phyloP scores from a whole-genome alignment of 1,140 invertebrate genomes.

The Aphis gossypii region DNA sequence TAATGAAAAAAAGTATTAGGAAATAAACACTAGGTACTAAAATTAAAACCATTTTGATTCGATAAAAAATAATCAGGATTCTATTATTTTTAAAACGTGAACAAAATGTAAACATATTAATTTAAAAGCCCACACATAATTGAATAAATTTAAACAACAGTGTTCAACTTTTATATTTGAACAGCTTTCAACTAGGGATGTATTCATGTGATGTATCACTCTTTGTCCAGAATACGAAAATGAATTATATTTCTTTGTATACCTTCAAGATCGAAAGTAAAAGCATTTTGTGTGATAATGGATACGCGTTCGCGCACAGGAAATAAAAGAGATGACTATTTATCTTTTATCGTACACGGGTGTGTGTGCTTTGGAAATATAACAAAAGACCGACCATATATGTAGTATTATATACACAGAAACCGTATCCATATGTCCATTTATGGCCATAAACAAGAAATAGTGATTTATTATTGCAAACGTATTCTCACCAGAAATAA shows the following conservation, averaged over 20 bases:
- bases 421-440: neutral
- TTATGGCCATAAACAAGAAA: slow-evolving; percentile 11
- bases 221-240: slow-evolving; percentile 18
- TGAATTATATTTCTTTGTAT: slow-evolving; percentile 27
- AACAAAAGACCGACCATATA: slow-evolving; percentile 18
- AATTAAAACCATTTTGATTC: neutral
- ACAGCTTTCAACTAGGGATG: neutral
- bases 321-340: slow-evolving; percentile 41
- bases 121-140: neutral
- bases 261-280: slow-evolving; percentile 30
- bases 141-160: neutral
- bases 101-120: neutral
- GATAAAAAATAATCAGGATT: neutral
- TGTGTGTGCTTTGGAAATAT: slow-evolving; percentile 13
- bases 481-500: slow-evolving; percentile 7
- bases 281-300: slow-evolving; percentile 19
- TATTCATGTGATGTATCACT: slow-evolving; percentile 26
- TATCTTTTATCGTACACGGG: slow-evolving; percentile 21
- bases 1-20: neutral
- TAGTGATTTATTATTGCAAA: slow-evolving; percentile 26
- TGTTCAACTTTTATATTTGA: slow-evolving; percentile 29
- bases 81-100: neutral
- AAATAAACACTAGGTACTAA: neutral
- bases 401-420: neutral
- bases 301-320: neutral